Evolutionary conservation across 2,113 vertebrate species (phyloP).

Genomic region (Notiomystis cincta): DNA sequence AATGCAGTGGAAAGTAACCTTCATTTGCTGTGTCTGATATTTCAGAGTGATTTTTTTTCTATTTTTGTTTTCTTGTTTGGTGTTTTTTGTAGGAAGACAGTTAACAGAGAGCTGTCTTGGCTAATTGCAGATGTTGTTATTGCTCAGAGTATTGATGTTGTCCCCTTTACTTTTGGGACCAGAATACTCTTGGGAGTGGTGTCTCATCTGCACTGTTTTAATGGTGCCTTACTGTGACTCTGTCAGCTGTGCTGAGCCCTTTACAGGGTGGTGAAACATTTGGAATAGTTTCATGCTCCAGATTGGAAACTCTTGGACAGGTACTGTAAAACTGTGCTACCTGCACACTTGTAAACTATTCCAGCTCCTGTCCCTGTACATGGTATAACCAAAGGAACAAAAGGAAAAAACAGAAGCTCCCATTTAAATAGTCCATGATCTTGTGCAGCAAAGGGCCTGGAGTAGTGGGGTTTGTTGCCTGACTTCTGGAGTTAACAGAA

Average conservation of each 20-base stretch:
- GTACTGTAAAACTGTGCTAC: fast-evolving
- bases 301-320: not conserved
- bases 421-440: not conserved
- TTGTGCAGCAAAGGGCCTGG: not conserved
- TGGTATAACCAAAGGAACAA: not conserved
- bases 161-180: not conserved
- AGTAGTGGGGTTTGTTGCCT: not conserved
- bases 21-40: not conserved
- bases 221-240: not conserved
- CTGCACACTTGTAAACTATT: not conserved
- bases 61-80: not conserved
- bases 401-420: not conserved
- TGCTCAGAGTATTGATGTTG: not conserved
- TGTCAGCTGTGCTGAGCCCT: not conserved
- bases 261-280: not conserved
- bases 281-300: not conserved
- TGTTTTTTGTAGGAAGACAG: not conserved
- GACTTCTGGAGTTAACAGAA: not conserved
- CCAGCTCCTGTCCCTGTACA: not conserved
- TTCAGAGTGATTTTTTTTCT: not conserved
- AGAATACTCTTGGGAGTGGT: not conserved
- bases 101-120: not conserved
- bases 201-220: not conserved
- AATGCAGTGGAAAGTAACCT: not conserved
- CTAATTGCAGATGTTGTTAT: not conserved